Conservation (phyloP, 2,888 invertebrate genomes). For the Drosophila fulvimacula region DNA sequence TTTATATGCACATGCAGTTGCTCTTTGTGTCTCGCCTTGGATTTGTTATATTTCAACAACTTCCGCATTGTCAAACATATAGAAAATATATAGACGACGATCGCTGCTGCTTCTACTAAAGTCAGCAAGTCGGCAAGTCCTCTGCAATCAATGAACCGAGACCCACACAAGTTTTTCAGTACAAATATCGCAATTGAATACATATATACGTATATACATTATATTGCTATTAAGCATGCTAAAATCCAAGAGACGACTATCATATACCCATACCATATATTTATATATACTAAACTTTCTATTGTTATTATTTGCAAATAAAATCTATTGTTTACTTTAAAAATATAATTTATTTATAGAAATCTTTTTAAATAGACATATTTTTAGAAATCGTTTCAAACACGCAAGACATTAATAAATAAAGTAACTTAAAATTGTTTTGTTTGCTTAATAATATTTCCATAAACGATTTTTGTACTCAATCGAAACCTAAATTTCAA, state of each 20-base stretch:
- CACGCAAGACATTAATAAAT: too few relatives aligned
- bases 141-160: slow-evolving; percentile 71
- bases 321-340: too few relatives aligned
- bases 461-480: too few relatives aligned
- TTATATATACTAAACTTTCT: background rate
- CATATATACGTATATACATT: slow-evolving; percentile 4
- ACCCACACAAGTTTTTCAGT: slow-evolving; percentile 44
- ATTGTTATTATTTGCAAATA: too few relatives aligned
- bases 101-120: slow-evolving; percentile 20
- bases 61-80: slow-evolving; percentile 78
- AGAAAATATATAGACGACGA: slow-evolving; percentile 39
- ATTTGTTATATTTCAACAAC: slow-evolving; percentile 75
- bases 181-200: slow-evolving; percentile 20
- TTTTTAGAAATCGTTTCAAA: too few relatives aligned
- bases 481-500: background rate
- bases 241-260: background rate
- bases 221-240: slow-evolving; percentile 18
- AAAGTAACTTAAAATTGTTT: too few relatives aligned
- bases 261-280: background rate
- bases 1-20: slow-evolving; percentile 51
- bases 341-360: too few relatives aligned
- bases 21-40: slow-evolving; percentile 74
- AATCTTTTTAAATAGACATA: too few relatives aligned
- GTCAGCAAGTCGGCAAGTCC: slow-evolving; percentile 37
- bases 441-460: too few relatives aligned